These are phyloP conservation scores for Sphaeridia pumilis DNA, from an alignment of 2,888 invertebrate species.

Conservation along the genomic window DNA sequence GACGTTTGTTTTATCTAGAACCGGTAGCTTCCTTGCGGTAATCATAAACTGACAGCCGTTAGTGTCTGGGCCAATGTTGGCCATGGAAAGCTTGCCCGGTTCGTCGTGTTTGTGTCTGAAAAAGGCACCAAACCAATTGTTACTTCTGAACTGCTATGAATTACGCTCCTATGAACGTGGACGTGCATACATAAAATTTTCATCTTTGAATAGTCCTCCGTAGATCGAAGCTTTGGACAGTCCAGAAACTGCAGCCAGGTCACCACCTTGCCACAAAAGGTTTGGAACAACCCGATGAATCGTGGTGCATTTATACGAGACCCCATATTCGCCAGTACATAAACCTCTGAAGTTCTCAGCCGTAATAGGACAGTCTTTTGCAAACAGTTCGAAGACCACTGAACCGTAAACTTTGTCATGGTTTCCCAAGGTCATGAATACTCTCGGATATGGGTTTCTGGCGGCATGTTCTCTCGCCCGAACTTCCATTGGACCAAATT, in stretches of 20 bases:
- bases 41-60: conserved; percentile 34
- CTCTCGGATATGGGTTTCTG: conserved; percentile 20
- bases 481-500: conserved; percentile 18
- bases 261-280: conserved; percentile 33
- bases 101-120: conserved; percentile 26
- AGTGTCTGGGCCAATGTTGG: conserved; percentile 28
- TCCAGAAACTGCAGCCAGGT: conserved; percentile 24
- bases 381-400: conserved; percentile 27
- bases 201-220: conserved; percentile 29
- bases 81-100: conserved; percentile 31
- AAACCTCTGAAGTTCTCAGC: conserved; percentile 32
- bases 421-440: conserved; percentile 25
- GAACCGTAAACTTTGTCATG: conserved; percentile 18
- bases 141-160: too few relatives aligned
- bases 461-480: conserved; percentile 21
- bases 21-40: conserved; percentile 24
- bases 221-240: conserved; percentile 25
- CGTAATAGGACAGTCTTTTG: conserved; percentile 29
- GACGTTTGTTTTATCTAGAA: conserved; percentile 31
- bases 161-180: too few relatives aligned
- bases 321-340: conserved; percentile 33
- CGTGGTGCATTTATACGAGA: conserved; percentile 31
- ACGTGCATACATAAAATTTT: conserved; percentile 32
- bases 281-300: conserved; percentile 28
- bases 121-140: too few relatives aligned